These are phyloP conservation scores for Drosophila pandora DNA, from an alignment of 1,140 invertebrate species.

Conservation along the genomic window DNA sequence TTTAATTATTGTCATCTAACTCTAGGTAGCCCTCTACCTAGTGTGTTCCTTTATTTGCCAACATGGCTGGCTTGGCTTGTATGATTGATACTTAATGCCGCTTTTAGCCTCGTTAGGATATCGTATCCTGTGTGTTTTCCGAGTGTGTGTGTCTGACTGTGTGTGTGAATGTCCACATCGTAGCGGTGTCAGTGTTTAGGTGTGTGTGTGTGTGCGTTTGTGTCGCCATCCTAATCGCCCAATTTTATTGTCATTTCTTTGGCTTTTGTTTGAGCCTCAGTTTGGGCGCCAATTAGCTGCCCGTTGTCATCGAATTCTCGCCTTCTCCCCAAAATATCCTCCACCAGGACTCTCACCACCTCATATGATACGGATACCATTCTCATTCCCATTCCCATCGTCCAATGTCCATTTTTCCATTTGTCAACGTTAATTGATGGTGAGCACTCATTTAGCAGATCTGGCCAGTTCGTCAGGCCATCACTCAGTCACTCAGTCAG, in stretches of 20 bases:
- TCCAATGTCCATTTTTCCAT: slow-evolving; percentile 47
- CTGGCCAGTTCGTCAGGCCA: slow-evolving; percentile 18
- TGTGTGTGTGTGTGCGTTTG: slow-evolving; percentile 13
- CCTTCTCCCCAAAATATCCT: background rate
- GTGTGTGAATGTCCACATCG: slow-evolving; percentile 4
- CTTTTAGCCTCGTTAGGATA: slow-evolving; percentile 78
- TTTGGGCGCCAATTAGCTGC: slow-evolving; percentile 68
- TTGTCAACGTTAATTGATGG: slow-evolving; percentile 77
- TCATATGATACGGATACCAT: background rate
- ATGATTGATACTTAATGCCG: slow-evolving; percentile 80
- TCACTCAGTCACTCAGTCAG: slow-evolving; percentile 13
- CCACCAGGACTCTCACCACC: background rate
- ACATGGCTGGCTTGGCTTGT: slow-evolving; percentile 53
- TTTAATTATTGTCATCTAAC: background rate
- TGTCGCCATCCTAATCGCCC: slow-evolving; percentile 53
- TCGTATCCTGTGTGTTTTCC: slow-evolving; percentile 33
- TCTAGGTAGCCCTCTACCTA: background rate
- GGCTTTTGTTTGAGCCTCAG: slow-evolving; percentile 69
- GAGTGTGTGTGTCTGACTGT: slow-evolving; percentile 25
- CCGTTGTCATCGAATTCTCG: slow-evolving; percentile 50
- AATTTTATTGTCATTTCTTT: slow-evolving; percentile 76
- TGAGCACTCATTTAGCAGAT: slow-evolving; percentile 64
- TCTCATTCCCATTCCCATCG: slow-evolving; percentile 8
- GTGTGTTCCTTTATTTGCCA: slow-evolving; percentile 55
- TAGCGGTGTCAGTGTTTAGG: slow-evolving; percentile 1